phyloP scores from a whole-genome alignment of 2,797 vertebrate species.

The Paratrypauchen microcephalus region DNA sequence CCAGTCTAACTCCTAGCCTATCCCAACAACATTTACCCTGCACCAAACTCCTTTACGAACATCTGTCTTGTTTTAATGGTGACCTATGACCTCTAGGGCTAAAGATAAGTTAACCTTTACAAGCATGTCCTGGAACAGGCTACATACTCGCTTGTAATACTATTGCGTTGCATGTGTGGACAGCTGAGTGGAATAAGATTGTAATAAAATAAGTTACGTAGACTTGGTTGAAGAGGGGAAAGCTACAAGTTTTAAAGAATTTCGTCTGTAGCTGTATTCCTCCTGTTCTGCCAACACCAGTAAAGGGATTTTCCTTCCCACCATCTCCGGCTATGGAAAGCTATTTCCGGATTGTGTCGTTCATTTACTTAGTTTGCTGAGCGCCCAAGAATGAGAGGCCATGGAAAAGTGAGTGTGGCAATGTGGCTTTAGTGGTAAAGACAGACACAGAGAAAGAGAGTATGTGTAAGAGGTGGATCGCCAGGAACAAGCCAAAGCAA shows the following conservation, averaged over 20 bases:
- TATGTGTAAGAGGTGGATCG: slow-evolving; percentile 38
- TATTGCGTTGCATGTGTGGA: slow-evolving; percentile 13
- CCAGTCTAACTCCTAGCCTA: slow-evolving; percentile 17
- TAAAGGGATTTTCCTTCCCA: slow-evolving; percentile 74
- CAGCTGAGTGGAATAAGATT: slow-evolving; percentile 8
- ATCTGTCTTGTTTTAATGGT: slow-evolving; percentile 46
- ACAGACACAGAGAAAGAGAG: slow-evolving; percentile 32
- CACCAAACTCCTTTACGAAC: slow-evolving; percentile 29
- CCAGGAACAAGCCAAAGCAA: slow-evolving; percentile 63
- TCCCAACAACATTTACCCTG: slow-evolving; percentile 50
- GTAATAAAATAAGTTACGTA: background rate
- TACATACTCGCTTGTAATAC: slow-evolving; percentile 7
- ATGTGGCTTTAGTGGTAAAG: slow-evolving; percentile 57
- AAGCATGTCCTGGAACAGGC: slow-evolving; percentile 20
- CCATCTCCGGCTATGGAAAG: slow-evolving; percentile 65
- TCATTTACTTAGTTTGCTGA: slow-evolving; percentile 68
- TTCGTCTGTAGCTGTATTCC: slow-evolving; percentile 40
- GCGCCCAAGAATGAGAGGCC: slow-evolving; percentile 70
- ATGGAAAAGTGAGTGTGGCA: slow-evolving; percentile 72
- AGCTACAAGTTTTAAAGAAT: slow-evolving; percentile 19
- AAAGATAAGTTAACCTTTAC: slow-evolving; percentile 65
- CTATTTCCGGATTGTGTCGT: slow-evolving; percentile 76
- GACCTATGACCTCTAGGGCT: slow-evolving; percentile 53
- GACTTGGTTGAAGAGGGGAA: slow-evolving; percentile 19
- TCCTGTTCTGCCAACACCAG: slow-evolving; percentile 53